phyloP scores from a whole-genome alignment of 1,140 invertebrate genomes.

The Notospermus geniculatus region DNA sequence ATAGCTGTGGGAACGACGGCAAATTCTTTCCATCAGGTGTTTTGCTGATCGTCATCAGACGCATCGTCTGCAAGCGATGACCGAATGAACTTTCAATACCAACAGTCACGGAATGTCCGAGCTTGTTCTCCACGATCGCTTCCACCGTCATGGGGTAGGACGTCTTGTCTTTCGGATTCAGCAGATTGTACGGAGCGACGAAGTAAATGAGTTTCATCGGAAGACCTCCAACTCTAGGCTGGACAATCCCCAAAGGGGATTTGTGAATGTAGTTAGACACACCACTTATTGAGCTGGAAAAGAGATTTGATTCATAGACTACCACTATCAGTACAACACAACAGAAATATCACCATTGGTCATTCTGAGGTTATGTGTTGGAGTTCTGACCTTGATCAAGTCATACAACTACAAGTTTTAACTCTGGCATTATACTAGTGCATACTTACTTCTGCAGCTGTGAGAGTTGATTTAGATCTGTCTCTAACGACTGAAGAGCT shows the following conservation, averaged over 20 bases:
- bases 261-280: constrained; percentile 84
- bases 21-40: constrained; percentile 71
- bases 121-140: constrained; percentile 65
- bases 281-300: constrained; percentile 66
- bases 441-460: constrained; percentile 70
- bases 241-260: constrained; percentile 75
- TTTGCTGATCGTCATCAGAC: constrained; percentile 74
- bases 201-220: constrained; percentile 93
- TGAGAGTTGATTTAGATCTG: constrained; percentile 81
- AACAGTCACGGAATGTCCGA: constrained; percentile 85
- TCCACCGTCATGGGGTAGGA: constrained; percentile 74
- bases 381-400: too few species aligned
- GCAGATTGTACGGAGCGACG: constrained; percentile 88
- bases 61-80: constrained; percentile 68
- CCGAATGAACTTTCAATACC: constrained; percentile 84
- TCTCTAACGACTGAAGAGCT: constrained; percentile 86
- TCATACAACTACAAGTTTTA: too few species aligned
- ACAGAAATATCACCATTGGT: too few species aligned
- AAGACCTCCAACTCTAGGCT: constrained; percentile 66
- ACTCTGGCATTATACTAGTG: not conserved
- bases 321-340: too few species aligned
- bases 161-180: constrained; percentile 73
- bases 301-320: constrained; percentile 17
- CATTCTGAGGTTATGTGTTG: too few species aligned
- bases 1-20: constrained; percentile 77